Conservation (phyloP, 2,797 vertebrate genomes). For the Periophthalmus magnuspinnatus region DNA sequence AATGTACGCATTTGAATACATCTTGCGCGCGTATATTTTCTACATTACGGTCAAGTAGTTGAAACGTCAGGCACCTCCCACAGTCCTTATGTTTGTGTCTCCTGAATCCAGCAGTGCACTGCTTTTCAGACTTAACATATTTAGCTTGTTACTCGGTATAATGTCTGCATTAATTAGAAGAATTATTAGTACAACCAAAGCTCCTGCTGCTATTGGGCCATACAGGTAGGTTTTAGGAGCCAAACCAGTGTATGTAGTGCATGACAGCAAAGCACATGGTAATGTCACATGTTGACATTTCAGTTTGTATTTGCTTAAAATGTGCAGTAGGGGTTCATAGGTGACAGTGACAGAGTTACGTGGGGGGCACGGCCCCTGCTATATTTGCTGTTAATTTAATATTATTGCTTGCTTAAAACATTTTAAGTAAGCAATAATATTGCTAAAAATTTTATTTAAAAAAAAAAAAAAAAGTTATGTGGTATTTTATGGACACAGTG, state of each 20-base stretch:
- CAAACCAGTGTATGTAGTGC: neutral
- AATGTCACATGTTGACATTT: neutral
- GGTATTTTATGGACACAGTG: conserved; percentile 24
- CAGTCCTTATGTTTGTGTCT: neutral
- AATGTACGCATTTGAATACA: neutral
- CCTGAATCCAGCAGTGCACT: neutral
- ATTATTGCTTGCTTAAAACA: no score
- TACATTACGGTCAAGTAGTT: conserved; percentile 34
- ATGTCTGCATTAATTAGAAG: conserved; percentile 85
- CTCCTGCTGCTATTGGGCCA: conserved; percentile 83
- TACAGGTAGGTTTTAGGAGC: conserved; percentile 84
- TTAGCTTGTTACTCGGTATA: neutral
- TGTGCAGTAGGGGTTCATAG: neutral
- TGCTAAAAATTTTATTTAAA: no score
- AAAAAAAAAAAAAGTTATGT: neutral
- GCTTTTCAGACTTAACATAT: neutral
- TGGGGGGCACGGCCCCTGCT: no score
- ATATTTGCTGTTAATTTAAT: no score
- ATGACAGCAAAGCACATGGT: neutral
- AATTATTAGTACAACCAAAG: conserved; percentile 82
- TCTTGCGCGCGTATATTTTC: neutral
- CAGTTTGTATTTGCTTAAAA: neutral
- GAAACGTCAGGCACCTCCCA: conserved; percentile 1
- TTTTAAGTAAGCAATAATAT: no score
- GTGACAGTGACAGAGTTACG: neutral